Base-by-base conservation (phyloP, 2,888 invertebrate genomes). In the Amiota minor region DNA sequence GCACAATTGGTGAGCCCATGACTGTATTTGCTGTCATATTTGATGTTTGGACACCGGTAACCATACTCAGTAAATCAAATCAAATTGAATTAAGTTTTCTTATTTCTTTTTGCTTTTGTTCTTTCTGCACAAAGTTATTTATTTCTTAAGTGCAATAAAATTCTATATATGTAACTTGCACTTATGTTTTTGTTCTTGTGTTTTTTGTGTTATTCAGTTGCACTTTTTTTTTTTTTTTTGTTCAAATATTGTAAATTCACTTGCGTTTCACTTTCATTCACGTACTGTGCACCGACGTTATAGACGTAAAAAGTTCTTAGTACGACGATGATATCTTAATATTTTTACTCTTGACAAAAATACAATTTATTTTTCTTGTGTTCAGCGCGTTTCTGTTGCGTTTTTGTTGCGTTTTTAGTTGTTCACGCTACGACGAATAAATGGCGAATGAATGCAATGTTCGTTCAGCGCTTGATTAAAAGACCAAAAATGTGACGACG, bases 391-490 rank as follows among this genome's bases (percentile, higher is more conserved):
- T 62, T 61, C 12, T 45, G 61, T 72, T 64, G 72, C 68, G 71
- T 59, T 45, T 61, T 65, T 73, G 46, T 35, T 56, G 74, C 75
- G 70, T 76, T 71, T 72, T 64, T 78, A 73, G 75, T 79, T 78
- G 83, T 80, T 81, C 78, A 84, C 87, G 81, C 81, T 83, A 81
- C 85, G 81, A 86, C 85, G 86, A 80, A 83, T n/a, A n/a, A n/a
- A n/a, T n/a, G n/a, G 81, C 89, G 88, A 89, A 88, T 89, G 89
- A 85, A 80, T 84, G 81, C 80, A 84, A 79, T 83, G 85, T 87
- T 86, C 87, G 79, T 77, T 71, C 79, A 81, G 88, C 83, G 81
- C 78, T 76, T 85, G 87, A 87, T 89, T 88, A 88, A 88, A 88
- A 83, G 86, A 77, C 78, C 76, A 74, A 74, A 80, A 80, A 70